Evolutionary conservation across 30 jellyfish, hydroid and myxozoan genomes (phyloP).

Genomic region (Calvadosia cruxmelitensis): DNA sequence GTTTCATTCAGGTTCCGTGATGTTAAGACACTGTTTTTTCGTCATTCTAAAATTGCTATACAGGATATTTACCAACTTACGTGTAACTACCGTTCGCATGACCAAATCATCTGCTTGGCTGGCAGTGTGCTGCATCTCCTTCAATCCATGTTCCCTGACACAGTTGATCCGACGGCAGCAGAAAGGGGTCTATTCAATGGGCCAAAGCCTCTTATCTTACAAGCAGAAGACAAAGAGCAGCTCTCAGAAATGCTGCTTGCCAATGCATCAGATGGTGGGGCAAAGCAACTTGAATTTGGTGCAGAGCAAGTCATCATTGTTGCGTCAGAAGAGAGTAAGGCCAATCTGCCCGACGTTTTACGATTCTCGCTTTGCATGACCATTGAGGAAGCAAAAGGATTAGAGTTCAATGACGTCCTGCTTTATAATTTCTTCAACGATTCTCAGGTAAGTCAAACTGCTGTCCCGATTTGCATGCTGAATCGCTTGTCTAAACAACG

Average conservation of each 20-base stretch:
- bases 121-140: slow-evolving; percentile 47
- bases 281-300: slow-evolving; percentile 65
- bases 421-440: slow-evolving; percentile 78
- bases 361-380: slow-evolving; percentile 48
- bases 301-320: slow-evolving; percentile 89
- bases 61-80: slow-evolving; percentile 59
- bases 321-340: slow-evolving; percentile 55
- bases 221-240: slow-evolving; percentile 50
- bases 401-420: slow-evolving; percentile 82
- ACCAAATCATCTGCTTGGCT: slow-evolving; percentile 57
- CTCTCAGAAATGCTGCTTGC: slow-evolving; percentile 66
- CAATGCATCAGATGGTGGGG: slow-evolving; percentile 28
- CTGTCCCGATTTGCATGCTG: too few species aligned
- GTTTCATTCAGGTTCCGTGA: slow-evolving; percentile 76
- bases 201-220: slow-evolving; percentile 77
- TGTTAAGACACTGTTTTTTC: slow-evolving; percentile 37
- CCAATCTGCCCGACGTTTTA: slow-evolving; percentile 61
- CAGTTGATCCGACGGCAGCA: slow-evolving; percentile 48
- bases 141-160: slow-evolving; percentile 44
- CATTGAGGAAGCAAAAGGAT: slow-evolving; percentile 80
- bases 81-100: slow-evolving; percentile 79
- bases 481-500: too few species aligned
- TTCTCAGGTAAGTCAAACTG: slow-evolving; percentile 50
- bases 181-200: slow-evolving; percentile 80
- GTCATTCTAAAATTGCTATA: slow-evolving; percentile 29